These are phyloP conservation scores for Hypocryptadius cinnamomeus DNA, from an alignment of 2,113 vertebrate species.

Conservation along the genomic window DNA sequence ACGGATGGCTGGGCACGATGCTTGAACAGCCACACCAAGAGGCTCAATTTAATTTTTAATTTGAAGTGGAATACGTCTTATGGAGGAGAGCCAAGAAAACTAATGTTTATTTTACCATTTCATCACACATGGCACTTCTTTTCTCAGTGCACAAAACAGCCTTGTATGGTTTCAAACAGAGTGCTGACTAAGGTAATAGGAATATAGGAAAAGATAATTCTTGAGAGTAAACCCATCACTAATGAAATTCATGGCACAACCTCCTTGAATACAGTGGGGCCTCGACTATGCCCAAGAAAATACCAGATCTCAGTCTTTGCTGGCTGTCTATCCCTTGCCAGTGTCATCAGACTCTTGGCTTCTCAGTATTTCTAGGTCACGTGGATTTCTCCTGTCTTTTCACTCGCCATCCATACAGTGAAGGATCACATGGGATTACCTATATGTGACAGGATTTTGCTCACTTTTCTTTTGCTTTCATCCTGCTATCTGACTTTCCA, in stretches of 20 bases:
- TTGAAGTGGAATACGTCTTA: background rate
- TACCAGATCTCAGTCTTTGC: background rate
- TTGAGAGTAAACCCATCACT: background rate
- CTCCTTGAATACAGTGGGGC: background rate
- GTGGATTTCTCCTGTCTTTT: background rate
- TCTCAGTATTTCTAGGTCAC: background rate
- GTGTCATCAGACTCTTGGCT: background rate
- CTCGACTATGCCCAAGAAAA: background rate
- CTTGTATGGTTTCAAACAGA: background rate
- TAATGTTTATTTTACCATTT: slow-evolving; percentile 33
- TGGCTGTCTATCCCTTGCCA: background rate
- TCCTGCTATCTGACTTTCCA: background rate
- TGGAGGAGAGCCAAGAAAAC: slow-evolving; percentile 8
- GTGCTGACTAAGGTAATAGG: background rate
- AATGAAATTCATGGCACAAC: background rate
- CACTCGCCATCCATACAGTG: background rate
- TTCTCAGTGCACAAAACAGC: background rate
- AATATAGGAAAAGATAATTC: background rate
- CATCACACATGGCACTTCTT: background rate
- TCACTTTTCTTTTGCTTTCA: background rate
- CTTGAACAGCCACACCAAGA: background rate
- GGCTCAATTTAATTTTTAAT: slow-evolving; percentile 15
- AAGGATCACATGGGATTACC: background rate
- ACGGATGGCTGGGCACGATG: background rate
- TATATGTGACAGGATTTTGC: background rate